Evolutionary conservation across 2,797 vertebrate genomes (phyloP), one percentile per base, ranked within the genome.

Genomic region (Diceros bicornis): DNA sequence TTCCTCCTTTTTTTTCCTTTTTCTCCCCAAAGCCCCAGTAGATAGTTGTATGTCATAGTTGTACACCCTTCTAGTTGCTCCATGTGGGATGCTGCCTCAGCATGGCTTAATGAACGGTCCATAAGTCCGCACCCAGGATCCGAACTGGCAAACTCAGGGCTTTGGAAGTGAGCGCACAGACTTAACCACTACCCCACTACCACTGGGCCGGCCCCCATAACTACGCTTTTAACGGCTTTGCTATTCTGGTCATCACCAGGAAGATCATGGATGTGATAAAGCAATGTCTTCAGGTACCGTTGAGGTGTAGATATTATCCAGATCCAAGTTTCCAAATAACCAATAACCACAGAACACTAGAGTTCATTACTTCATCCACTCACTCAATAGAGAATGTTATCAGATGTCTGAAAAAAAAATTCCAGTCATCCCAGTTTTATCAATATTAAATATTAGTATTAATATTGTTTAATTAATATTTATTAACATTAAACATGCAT

Each of bases 261-360:
- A 27, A 14, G 29, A 13, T 21, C 8, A 18, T 8, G 27, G 44
- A 47, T 47, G 14, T 66, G 64, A 57, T 13, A 72, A 94, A 95
- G 6, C 64, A 92, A n/a, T 14, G 20, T 20, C 69, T 69, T 79
- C 55, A 52, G 32, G 32, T 78, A 91, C 41, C 11, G 27, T 4
- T 11, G 27, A 90, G 10, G 41, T 68, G 2, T 47, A 84, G 50
- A 34, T 47, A 81, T 79, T 79, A 69, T 72, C n/a, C 47, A 85
- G 78, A 95, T 14, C 25, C 34, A 94, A 37, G 37, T 83, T 92
- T 90, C 47, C 69, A 79, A 81, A 61, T 77, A 74, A 79, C 12
- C 50, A 29, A 21, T 68, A 89, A 86, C 34, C 27, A 59, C 20
- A n/a, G 61, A 89, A 72, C 13, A 25, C 25, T 89, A 47, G 21